These are phyloP conservation scores for Lytechinus pictus DNA, from an alignment of 35 echinoderm and acorn worm species.

Conservation along the genomic window DNA sequence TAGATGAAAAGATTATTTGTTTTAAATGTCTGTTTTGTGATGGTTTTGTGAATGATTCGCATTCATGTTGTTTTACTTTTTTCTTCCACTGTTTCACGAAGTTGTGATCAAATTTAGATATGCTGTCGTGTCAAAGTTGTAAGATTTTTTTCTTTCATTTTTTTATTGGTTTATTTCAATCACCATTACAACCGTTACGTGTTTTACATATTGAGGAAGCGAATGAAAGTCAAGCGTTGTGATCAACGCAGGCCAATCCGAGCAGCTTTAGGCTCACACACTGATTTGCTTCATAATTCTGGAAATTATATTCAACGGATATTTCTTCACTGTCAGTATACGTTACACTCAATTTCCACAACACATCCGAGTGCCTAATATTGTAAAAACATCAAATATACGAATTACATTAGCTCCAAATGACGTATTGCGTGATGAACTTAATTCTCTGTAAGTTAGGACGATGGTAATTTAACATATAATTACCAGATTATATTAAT, in stretches of 20 bases:
- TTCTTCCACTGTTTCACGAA: not conserved
- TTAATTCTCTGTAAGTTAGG: not conserved
- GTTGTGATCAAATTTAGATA: not conserved
- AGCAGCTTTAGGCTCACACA: not conserved
- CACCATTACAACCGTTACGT: no score
- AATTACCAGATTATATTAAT: not conserved
- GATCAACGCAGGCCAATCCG: not conserved
- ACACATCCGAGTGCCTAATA: not conserved
- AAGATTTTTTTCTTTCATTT: not conserved
- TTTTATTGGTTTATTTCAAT: no score
- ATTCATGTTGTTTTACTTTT: not conserved
- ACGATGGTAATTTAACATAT: not conserved
- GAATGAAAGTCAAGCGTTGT: not conserved
- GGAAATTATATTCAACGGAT: conserved; percentile 3
- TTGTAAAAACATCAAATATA: not conserved
- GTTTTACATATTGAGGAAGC: not conserved
- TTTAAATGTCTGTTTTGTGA: not conserved
- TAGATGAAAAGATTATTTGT: not conserved
- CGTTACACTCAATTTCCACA: not conserved
- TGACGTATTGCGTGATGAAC: not conserved
- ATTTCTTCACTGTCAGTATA: not conserved
- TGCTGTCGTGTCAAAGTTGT: not conserved
- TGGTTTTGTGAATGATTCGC: not conserved
- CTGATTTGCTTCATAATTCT: not conserved
- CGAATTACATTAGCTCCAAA: not conserved